Base-by-base conservation (phyloP, 2,888 invertebrate genomes). In the Hermaeophaga mercurialis region DNA sequence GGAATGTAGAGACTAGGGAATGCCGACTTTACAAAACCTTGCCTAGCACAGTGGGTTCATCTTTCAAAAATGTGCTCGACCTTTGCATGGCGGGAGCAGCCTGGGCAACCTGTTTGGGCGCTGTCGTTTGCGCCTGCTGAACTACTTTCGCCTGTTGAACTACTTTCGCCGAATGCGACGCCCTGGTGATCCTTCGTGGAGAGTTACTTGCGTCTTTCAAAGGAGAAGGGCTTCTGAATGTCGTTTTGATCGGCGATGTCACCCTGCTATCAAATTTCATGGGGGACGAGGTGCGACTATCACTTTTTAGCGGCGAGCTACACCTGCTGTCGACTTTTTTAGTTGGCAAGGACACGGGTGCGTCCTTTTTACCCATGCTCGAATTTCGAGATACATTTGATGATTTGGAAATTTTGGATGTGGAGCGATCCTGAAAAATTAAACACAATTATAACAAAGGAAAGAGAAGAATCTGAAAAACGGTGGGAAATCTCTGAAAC, bases 1-100 rank as follows among this genome's bases (percentile, higher is more conserved):
- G 59, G 47, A 52, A 55, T 49, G 48, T 55, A 19, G 33, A 36
- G 52, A 53, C 44, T 55, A 41, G 44, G 46, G 46, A 50, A 56
- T 54, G 49, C 41, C 34, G 2, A 52, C n/a, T n/a, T 52, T 54
- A 57, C 39, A 55, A 41, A 36, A 73, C 67, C 66, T 80, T 82
- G 52, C 80, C 81, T 59, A 85, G 73, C 70, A 85, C 80, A 14
- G 86, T 87, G 0, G 89, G 88, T 73, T 89, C 88, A 64, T 89
- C 89, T 73, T 89, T 89, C 12, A 88, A 76, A 70, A 89, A 89
- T 0, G 90, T 90, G 12, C 86, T 87, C 0, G 89, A 90, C 38
- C 89, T 81, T 59, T 81, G 80, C 79, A 84, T 80, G 0, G 24
- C 28, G 24, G 43, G 36, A 22, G 22, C n/a, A 11, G 3, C 12